Evolutionary conservation across 2,113 vertebrate genomes (phyloP), one percentile per base, ranked within the genome.

Genomic region (Clinocottus analis): DNA sequence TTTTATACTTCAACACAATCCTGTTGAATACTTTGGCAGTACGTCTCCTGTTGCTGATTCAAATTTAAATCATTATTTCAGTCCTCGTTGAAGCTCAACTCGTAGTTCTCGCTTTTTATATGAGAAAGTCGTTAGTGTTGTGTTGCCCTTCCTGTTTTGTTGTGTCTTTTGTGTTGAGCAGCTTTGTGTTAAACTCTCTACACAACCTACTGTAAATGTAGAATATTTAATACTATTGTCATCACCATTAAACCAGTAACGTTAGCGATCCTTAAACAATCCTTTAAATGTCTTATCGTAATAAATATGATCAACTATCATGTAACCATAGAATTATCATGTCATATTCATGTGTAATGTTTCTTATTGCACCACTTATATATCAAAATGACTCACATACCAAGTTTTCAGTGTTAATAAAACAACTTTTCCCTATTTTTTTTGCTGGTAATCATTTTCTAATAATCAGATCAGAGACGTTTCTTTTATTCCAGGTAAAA

Each of bases 401-500:
- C 31, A 23, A 10, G 8, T 56, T 70, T 39, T 41, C 53, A 71
- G 53, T 58, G 2, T 71, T 27, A 29, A 21, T 71, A 71, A 43
- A 71, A 49, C 37, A 56, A 3, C n/a, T n/a, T 45, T n/a, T 47
- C n/a, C 11, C 27, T 5, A 5, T 56, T 58, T 5, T 7, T 45
- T 23, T 10, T 23, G 12, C n/a, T 55, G 23, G 25, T 27, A 12
- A 27, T 43, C 51, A 19, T 3, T 4, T 12, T 12, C 16, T 45
- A 21, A n/a, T 19, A 17, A 65, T 65, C 33, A 43, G 7, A 65
- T 72, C 49, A 31, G 31, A 56, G 53, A 41, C 60, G 43, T 66
- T 84, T 55, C 16, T 65, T 16, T 0, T 25, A 1, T 49, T 56
- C 31, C 74, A 82, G 61, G 87, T 94, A 91, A 73, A 92, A 94